These are phyloP conservation scores for Pogonophryne albipinna DNA, from an alignment of 2,797 vertebrate genomes.

Conservation along the genomic window DNA sequence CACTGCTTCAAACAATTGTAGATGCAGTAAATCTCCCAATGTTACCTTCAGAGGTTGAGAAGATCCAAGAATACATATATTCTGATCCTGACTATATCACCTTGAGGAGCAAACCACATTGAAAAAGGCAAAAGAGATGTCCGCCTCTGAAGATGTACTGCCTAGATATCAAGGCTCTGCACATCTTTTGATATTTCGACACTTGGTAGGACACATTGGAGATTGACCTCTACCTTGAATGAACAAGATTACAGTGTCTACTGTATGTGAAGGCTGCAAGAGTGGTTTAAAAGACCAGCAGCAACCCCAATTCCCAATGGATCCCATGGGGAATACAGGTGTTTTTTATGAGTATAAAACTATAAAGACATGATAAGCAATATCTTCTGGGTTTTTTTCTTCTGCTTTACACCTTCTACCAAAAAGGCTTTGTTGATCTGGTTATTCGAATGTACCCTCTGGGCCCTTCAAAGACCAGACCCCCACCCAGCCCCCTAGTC, in stretches of 20 bases:
- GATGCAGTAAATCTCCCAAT: slow-evolving; percentile 39
- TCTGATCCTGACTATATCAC: neutral
- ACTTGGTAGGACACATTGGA: slow-evolving; percentile 16
- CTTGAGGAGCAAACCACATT: neutral
- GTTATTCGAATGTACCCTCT: slow-evolving; percentile 4
- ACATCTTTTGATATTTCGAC: slow-evolving; percentile 23
- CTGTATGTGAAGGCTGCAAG: neutral
- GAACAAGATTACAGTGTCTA: slow-evolving; percentile 27
- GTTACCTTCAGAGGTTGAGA: slow-evolving; percentile 5
- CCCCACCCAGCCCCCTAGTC: slow-evolving; percentile 27
- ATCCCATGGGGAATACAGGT: neutral
- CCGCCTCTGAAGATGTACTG: slow-evolving; percentile 33
- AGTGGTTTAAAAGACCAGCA: slow-evolving; percentile 13
- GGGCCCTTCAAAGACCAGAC: slow-evolving; percentile 33
- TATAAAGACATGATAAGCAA: slow-evolving; percentile 1
- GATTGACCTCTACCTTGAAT: slow-evolving; percentile 24
- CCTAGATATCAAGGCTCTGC: slow-evolving; percentile 31
- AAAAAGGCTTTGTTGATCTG: slow-evolving; percentile 22
- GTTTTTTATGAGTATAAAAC: neutral
- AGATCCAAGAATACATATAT: neutral
- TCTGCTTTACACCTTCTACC: slow-evolving; percentile 11
- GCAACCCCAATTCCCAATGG: neutral
- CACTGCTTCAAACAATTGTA: slow-evolving; percentile 41
- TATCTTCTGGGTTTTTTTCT: neutral
- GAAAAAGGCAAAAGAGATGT: slow-evolving; percentile 12